Evolutionary conservation across 2,797 vertebrate species (phyloP), one percentile per base, ranked within the genome.

Genomic region (Pipistrellus pygmaeus): DNA sequence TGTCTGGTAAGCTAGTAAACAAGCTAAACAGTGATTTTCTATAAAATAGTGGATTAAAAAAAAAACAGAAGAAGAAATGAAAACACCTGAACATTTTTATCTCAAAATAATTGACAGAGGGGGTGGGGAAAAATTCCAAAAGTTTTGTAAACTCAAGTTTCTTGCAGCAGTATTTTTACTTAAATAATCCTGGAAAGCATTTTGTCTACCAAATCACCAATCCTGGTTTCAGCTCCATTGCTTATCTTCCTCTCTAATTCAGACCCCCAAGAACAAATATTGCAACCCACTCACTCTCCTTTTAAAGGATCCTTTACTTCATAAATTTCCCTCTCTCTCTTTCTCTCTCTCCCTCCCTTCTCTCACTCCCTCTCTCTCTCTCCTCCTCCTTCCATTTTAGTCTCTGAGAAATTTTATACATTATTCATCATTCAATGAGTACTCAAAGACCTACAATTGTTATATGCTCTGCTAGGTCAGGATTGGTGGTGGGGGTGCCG

Each of bases 241-340:
- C 35, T 86, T 87, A 30, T 38, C 15, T 92, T 95, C 41, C 44
- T 75, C 62, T 84, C 46, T 83, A 83, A 30, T 77, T 86, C 77
- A 83, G 25, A 84, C 11, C n/a, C n/a, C 60, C 25, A 27, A 64
- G 53, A 76, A 66, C 46, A 57, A 88, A 53, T 75, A 11, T 75
- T 71, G 38, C 23, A 89, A 69, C 20, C 41, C 77, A 86, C 23
- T 75, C 12, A 5, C 9, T 71, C 14, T 73, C 72, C 21, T 77
- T 69, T 53, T 51, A 84, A 90, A 88, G 5, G 6, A 78, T 64
- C 11, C 25, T 75, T 48, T 77, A n/a, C 20, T 46, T n/a, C 83
- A 51, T 68, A 51, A 93, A 93, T 8, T 8, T 68, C 9, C 85
- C 66, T 68, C 72, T 41, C 14, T 30, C 25, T 14, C 60, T 13